Conservation (phyloP, 2,797 vertebrate genomes). For the Notamacropus eugenii region DNA sequence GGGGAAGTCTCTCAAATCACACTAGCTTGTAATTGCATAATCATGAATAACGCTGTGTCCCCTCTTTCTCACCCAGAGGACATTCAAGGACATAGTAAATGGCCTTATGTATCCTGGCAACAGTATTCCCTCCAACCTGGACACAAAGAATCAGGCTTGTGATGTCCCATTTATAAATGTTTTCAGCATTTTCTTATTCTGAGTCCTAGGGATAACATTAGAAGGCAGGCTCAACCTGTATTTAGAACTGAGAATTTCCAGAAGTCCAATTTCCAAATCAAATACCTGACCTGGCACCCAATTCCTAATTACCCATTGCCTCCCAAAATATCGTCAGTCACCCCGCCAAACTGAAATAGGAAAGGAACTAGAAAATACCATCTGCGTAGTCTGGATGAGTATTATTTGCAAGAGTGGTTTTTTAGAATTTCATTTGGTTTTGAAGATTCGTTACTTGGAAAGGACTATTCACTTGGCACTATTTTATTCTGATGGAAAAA, state of each 20-base stretch:
- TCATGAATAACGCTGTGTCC: background rate
- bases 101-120: conserved; percentile 53
- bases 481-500: conserved; percentile 73
- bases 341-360: conserved; percentile 66
- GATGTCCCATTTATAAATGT: conserved; percentile 57
- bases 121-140: conserved; percentile 46
- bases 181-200: conserved; percentile 55
- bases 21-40: background rate
- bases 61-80: conserved; percentile 4
- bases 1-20: conserved; percentile 1
- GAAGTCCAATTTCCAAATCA: conserved; percentile 74
- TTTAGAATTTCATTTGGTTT: conserved; percentile 64
- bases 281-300: conserved; percentile 70
- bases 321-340: conserved; percentile 69
- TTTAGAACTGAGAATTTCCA: conserved; percentile 74
- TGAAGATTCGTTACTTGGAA: conserved; percentile 67
- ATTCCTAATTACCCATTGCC: conserved; percentile 67
- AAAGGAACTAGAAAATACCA: conserved; percentile 68
- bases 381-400: conserved; percentile 32
- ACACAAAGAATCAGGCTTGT: background rate
- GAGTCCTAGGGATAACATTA: conserved; percentile 54
- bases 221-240: conserved; percentile 45
- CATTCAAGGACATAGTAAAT: conserved; percentile 63
- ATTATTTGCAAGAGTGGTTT: conserved; percentile 74
- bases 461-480: conserved; percentile 51